phyloP scores from a whole-genome alignment of 2,888 invertebrate species.

The Rhamnusium bicolor region DNA sequence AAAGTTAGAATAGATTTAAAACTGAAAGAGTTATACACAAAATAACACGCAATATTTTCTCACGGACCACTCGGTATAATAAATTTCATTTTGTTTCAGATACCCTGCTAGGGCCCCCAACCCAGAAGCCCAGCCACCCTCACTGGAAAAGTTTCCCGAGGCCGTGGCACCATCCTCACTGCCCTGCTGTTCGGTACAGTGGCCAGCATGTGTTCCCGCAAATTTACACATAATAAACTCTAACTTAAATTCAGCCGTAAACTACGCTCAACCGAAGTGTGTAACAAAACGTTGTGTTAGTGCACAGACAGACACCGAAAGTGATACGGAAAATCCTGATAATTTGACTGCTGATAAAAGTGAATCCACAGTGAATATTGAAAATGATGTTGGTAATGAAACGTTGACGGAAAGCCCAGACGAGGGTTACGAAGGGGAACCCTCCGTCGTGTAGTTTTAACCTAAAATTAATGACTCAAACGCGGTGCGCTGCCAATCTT shows the following conservation, averaged over 20 bases:
- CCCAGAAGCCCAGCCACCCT: conserved; percentile 66
- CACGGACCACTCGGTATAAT: background rate
- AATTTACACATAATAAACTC: conserved; percentile 61
- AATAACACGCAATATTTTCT: background rate
- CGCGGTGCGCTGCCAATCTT: background rate
- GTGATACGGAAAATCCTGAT: conserved; percentile 46
- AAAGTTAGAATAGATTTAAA: background rate
- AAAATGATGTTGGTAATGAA: conserved; percentile 53
- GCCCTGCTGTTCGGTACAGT: conserved; percentile 69
- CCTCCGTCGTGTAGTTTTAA: conserved; percentile 58
- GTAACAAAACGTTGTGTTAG: conserved; percentile 59
- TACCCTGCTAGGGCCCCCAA: conserved; percentile 79
- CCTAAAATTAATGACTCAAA: background rate
- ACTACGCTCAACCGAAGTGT: conserved; percentile 17
- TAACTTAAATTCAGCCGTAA: conserved; percentile 25
- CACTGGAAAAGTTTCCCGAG: conserved; percentile 59
- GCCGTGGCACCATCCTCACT: conserved; percentile 74
- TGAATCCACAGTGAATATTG: conserved; percentile 42
- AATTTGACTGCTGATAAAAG: conserved; percentile 31
- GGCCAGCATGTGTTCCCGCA: conserved; percentile 73
- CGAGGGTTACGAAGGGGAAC: conserved; percentile 65
- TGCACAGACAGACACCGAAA: conserved; percentile 63
- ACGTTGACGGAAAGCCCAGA: conserved; percentile 63
- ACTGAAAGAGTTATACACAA: background rate
- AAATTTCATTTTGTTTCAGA: conserved; percentile 66